Percentiles rank a stretch among this genome's conserved stretches.
These are phyloP conservation scores for Erpornis zantholeuca DNA, from an alignment of 2,113 vertebrate species.

Conservation along the genomic window DNA sequence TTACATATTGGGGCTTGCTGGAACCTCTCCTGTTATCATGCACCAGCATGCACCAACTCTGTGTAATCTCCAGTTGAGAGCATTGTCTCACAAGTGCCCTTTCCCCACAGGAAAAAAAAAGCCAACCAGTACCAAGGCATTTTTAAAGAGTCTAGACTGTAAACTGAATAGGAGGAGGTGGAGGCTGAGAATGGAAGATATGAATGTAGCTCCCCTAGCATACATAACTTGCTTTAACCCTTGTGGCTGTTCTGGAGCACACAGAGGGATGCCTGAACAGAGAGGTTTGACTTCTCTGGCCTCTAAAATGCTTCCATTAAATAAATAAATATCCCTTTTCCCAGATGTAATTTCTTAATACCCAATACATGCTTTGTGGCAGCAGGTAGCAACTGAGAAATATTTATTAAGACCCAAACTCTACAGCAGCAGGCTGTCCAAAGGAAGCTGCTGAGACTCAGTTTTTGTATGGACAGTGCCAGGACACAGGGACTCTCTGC, in stretches of 20 bases:
- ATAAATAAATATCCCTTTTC: background rate
- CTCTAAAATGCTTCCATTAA: background rate
- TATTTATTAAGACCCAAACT: background rate
- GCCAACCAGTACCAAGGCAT: background rate
- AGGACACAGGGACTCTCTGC: background rate
- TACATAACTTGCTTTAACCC: background rate
- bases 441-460: background rate
- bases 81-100: slow-evolving; percentile 49
- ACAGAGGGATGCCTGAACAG: background rate
- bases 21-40: slow-evolving; percentile 42
- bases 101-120: background rate
- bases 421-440: background rate
- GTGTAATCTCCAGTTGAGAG: slow-evolving; percentile 21
- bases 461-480: background rate
- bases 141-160: slow-evolving; percentile 49
- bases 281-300: background rate
- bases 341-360: background rate
- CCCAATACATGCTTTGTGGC: background rate
- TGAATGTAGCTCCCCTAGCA: background rate
- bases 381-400: background rate
- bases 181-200: slow-evolving; percentile 2
- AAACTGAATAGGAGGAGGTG: slow-evolving; percentile 36
- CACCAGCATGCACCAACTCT: slow-evolving; percentile 23
- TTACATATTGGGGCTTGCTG: slow-evolving; percentile 34
- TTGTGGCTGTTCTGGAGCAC: background rate